phyloP scores from a whole-genome alignment of 2,113 vertebrate species.

The Suncus etruscus region DNA sequence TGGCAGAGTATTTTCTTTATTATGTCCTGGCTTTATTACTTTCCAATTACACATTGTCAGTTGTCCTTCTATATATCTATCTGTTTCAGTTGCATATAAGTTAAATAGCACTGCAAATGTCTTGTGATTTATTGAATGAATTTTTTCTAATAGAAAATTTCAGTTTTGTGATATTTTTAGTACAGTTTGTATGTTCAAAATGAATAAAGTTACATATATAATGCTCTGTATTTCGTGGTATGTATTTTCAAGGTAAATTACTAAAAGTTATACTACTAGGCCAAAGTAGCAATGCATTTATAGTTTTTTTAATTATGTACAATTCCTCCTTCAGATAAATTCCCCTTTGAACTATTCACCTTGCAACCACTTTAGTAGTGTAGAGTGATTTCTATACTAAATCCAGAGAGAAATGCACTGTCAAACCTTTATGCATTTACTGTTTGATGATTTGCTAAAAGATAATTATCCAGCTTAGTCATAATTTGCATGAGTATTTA shows the following conservation, averaged over 20 bases:
- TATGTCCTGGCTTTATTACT: too few species aligned
- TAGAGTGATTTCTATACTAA: not conserved
- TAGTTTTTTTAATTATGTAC: not conserved
- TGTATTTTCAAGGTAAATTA: not conserved
- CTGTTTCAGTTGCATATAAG: not conserved
- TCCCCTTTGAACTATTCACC: not conserved
- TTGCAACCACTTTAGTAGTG: not conserved
- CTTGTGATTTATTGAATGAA: not conserved
- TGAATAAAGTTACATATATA: not conserved
- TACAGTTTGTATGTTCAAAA: not conserved
- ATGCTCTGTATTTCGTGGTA: not conserved
- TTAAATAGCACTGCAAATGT: not conserved
- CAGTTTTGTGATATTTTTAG: not conserved
- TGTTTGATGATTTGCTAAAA: not conserved
- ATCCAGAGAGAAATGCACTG: too few species aligned
- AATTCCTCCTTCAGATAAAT: too few species aligned
- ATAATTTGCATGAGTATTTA: not conserved
- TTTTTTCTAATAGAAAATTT: not conserved
- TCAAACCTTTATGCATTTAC: not conserved
- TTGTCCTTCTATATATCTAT: too few species aligned
- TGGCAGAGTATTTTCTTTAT: too few species aligned
- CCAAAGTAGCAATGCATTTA: not conserved
- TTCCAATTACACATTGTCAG: too few species aligned
- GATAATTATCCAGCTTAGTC: not conserved
- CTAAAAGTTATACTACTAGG: not conserved